Percentiles rank a stretch among this genome's conserved stretches.
phyloP scores from a whole-genome alignment of 2,888 invertebrate species.

The Alsophila aescularia region DNA sequence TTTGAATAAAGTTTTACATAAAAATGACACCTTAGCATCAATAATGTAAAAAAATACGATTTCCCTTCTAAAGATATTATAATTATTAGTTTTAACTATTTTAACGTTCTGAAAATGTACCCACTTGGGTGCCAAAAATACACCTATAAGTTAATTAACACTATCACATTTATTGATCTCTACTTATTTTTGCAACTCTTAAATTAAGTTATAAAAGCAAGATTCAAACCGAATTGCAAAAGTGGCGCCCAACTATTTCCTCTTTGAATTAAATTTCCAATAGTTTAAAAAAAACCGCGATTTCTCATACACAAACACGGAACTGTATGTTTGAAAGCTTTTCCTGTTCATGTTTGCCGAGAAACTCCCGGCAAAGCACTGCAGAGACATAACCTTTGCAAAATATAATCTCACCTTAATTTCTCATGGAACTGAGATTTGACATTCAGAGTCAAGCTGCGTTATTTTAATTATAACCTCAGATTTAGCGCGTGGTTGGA shows the following conservation, averaged over 20 bases:
- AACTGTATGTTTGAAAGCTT: slow-evolving; percentile 1
- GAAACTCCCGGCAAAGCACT: background rate
- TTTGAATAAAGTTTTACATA: no score
- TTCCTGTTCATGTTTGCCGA: slow-evolving; percentile 3
- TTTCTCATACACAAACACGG: background rate
- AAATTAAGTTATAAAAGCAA: no score
- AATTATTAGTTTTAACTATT: no score
- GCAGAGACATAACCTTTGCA: background rate
- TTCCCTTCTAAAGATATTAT: no score
- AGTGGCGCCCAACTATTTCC: background rate
- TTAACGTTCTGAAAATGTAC: no score
- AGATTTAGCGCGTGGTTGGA: background rate
- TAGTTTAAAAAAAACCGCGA: background rate
- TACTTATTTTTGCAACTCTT: no score
- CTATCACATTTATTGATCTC: no score
- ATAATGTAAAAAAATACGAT: no score
- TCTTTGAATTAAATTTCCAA: no score
- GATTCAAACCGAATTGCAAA: background rate
- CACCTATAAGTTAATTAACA: background rate
- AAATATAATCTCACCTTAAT: no score
- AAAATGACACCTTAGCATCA: no score
- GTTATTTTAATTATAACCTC: slow-evolving; percentile 17
- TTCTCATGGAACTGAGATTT: background rate
- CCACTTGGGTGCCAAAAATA: no score
- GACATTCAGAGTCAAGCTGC: slow-evolving; percentile 1